Percentiles rank a stretch among this genome's conserved stretches.
These are phyloP conservation scores for Tringa solitaria DNA, from an alignment of 2,113 vertebrate genomes.

Conservation along the genomic window DNA sequence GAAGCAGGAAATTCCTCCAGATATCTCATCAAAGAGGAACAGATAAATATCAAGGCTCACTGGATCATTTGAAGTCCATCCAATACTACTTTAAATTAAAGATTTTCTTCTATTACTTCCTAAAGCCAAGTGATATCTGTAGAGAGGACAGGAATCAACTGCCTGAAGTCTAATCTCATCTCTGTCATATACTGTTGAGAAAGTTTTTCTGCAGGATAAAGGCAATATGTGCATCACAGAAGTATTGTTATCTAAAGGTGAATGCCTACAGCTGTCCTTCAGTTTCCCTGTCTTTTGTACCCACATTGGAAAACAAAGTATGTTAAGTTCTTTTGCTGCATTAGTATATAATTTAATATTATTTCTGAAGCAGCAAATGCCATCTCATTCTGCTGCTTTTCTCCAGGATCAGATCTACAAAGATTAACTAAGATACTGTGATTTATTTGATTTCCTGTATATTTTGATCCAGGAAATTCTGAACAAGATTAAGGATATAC, in stretches of 20 bases:
- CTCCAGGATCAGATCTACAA: not conserved
- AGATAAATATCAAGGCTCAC: conserved; percentile 21
- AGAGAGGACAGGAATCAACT: not conserved
- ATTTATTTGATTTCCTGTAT: not conserved
- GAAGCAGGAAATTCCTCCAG: conserved; percentile 16
- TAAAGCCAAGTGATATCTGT: not conserved
- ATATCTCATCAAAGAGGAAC: conserved; percentile 15
- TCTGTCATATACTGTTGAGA: not conserved
- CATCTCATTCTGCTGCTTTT: not conserved
- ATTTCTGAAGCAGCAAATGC: not conserved
- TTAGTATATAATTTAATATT: not conserved
- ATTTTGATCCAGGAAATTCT: not conserved
- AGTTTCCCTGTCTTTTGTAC: not conserved
- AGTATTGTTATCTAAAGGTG: not conserved
- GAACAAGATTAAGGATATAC: not conserved
- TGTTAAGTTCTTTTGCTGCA: not conserved
- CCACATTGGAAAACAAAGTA: not conserved
- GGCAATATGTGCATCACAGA: not conserved
- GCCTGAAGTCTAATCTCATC: not conserved
- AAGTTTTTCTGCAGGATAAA: not conserved
- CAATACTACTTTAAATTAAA: not conserved
- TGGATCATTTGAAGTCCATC: conserved; percentile 42
- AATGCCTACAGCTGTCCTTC: not conserved
- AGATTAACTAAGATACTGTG: not conserved
- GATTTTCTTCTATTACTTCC: conserved; percentile 2